Percentiles rank a stretch among this genome's conserved stretches.
These are phyloP conservation scores for Lepidostoma basale DNA, from an alignment of 1,140 invertebrate genomes.

Conservation along the genomic window DNA sequence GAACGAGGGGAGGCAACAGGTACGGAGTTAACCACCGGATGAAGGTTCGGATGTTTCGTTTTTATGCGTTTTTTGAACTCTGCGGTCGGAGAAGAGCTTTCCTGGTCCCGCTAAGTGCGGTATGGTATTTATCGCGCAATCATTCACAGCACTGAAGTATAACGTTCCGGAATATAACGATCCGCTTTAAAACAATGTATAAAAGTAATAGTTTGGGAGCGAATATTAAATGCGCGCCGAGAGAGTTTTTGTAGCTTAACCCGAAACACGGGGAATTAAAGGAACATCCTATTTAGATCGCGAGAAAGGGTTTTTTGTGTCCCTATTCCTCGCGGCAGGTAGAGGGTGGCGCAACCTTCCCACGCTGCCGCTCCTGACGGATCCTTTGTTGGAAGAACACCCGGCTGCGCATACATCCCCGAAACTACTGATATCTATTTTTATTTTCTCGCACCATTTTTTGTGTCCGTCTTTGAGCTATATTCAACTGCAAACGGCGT, in stretches of 20 bases:
- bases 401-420: conserved; percentile 26
- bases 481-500: not conserved
- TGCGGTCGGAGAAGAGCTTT: conserved; percentile 31
- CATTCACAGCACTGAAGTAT: conserved; percentile 13
- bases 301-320: conserved; percentile 13
- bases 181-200: too few species aligned
- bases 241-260: not conserved
- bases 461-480: conserved; percentile 18
- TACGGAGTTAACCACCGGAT: conserved; percentile 43
- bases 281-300: conserved; percentile 16
- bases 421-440: conserved; percentile 20
- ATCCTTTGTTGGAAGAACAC: conserved; percentile 34
- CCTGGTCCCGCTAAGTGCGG: conserved; percentile 24
- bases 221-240: not conserved
- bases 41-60: conserved; percentile 37
- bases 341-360: conserved; percentile 36
- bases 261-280: conserved; percentile 11
- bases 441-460: too few species aligned
- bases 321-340: conserved; percentile 33
- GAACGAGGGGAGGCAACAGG: conserved; percentile 32
- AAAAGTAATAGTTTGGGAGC: too few species aligned
- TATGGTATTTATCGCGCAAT: conserved; percentile 22
- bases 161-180: not conserved
- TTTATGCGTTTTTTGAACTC: conserved; percentile 39
- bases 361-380: conserved; percentile 33